Percentiles rank a stretch among this genome's conserved stretches.
phyloP scores from a whole-genome alignment of 2,113 vertebrate genomes.

The Megaptera novaeangliae region DNA sequence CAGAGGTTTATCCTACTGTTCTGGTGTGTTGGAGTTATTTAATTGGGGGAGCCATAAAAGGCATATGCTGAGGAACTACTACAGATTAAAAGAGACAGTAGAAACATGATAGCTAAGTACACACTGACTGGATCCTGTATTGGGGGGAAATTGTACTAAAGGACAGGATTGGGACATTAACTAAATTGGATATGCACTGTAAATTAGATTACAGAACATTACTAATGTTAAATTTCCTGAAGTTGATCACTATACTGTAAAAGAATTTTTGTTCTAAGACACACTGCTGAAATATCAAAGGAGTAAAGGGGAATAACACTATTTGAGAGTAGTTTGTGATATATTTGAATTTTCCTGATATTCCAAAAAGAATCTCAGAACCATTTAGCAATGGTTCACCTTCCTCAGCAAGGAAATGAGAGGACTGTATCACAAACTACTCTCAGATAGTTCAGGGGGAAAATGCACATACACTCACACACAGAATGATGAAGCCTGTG shows the following conservation, averaged over 20 bases:
- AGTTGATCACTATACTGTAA: not conserved
- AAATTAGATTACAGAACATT: not conserved
- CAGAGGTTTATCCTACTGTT: not conserved
- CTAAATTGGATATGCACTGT: not conserved
- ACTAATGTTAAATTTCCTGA: not conserved
- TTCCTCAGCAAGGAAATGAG: not conserved
- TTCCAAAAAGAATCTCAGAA: not conserved
- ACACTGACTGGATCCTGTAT: not conserved
- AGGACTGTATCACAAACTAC: not conserved
- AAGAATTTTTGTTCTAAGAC: slow-evolving; percentile 10
- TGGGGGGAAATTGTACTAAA: not conserved
- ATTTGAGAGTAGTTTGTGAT: not conserved
- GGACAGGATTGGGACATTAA: not conserved
- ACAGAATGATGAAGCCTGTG: not conserved
- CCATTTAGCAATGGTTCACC: not conserved
- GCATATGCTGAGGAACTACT: not conserved
- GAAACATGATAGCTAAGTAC: not conserved
- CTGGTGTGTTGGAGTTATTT: not conserved
- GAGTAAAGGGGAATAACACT: not conserved
- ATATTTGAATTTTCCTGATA: not conserved
- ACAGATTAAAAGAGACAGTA: not conserved
- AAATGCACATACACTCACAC: not conserved
- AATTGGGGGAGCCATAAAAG: not conserved
- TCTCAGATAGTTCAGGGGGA: not conserved
- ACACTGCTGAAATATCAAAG: not conserved